Base-by-base conservation (phyloP, 2,888 invertebrate species). In the Himalopsyche tibetana region DNA sequence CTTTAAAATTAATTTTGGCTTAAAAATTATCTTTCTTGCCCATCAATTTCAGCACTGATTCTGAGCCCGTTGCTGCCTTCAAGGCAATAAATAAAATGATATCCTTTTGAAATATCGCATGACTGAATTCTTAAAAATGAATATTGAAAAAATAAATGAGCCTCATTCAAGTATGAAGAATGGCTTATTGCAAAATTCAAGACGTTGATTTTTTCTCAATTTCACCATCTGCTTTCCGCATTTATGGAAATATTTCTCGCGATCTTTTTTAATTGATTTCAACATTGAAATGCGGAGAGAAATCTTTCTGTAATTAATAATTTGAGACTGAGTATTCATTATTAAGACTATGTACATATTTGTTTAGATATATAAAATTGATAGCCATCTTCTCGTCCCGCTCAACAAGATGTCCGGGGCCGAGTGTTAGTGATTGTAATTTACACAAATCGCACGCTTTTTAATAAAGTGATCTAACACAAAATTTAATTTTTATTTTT, bases 51-150 rank as follows among this genome's bases (percentile, higher is more conserved):
- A 51, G 15, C 51, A 15, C 51, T 12, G 28, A 63, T 19, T 63
- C 63, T 63, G 6, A 63, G 63, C 63, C 63, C 19, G n/a, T 6
- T 63, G 8, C 28, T 63, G 28, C 63, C 19, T 63, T 15, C 15
- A 15, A 28, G 36, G 74, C 74, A 74, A 74, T 74, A 74, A 74
- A 74, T 74, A 74, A 74, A 74, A 74, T 74, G 38, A 74, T 74
- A 74, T 74, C 74, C 36, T 74, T 74, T 74, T 74, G 74, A 74
- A 74, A 74, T 15, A 15, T 74, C 74, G 74, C 74, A 74, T 74
- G 74, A 74, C 74, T 74, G 74, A 74, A 11, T 74, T 74, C 36
- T 74, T 28, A 74, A 74, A 74, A 74, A 74, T 74, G 74, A 74
- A 74, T 74, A 74, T 74, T 74, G 74, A 74, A 74, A 36, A 63